These are phyloP conservation scores for Rhynchonycteris naso DNA, from an alignment of 2,797 vertebrate genomes.

Conservation along the genomic window DNA sequence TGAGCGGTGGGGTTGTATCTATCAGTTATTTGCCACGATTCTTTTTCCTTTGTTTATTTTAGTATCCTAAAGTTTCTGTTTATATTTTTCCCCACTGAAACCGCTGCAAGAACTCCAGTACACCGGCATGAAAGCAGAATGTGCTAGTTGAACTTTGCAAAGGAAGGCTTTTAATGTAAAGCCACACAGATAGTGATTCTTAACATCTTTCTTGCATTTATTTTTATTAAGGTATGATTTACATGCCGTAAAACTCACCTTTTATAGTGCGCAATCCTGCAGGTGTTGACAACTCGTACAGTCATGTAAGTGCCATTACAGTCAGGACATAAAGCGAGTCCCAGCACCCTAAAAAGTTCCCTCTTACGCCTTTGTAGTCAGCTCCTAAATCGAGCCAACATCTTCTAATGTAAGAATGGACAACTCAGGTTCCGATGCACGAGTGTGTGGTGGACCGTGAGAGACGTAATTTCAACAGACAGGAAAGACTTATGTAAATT, in stretches of 20 bases:
- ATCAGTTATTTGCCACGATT: conserved; percentile 21
- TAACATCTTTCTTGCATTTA: background rate
- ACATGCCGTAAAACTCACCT: background rate
- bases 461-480: background rate
- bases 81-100: background rate
- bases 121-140: conserved; percentile 32
- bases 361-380: background rate
- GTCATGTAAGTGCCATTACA: background rate
- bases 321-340: background rate
- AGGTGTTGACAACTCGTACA: background rate
- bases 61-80: background rate
- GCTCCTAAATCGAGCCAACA: background rate
- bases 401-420: background rate
- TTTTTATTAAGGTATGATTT: conserved; percentile 9
- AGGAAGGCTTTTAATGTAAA: background rate
- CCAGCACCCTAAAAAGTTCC: background rate
- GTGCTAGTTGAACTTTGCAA: background rate
- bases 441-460: background rate
- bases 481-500: background rate
- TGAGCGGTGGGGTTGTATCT: background rate
- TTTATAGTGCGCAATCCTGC: background rate
- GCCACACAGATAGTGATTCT: background rate
- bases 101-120: background rate
- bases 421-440: background rate
- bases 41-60: conserved; percentile 27